These are phyloP conservation scores for Apostichopus californicus DNA, from an alignment of 35 echinoderm and acorn worm species.

Conservation along the genomic window DNA sequence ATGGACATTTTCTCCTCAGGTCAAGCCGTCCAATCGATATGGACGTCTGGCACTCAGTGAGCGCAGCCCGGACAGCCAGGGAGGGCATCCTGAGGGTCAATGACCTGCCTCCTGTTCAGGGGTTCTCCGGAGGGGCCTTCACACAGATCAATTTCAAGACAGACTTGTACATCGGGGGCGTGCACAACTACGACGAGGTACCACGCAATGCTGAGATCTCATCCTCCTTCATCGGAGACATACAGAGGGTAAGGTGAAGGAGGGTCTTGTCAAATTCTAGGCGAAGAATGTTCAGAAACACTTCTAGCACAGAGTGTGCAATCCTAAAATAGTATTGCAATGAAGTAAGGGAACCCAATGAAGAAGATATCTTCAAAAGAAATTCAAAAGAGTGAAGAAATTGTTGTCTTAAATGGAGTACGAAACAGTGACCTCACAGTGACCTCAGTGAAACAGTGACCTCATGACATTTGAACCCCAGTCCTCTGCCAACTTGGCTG, in stretches of 20 bases:
- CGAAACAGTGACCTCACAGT: no score
- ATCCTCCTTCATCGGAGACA: constrained; percentile 87
- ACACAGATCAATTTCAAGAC: constrained; percentile 83
- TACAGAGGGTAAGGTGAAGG: constrained; percentile 81
- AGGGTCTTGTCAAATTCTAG: background rate
- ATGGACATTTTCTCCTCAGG: constrained; percentile 1
- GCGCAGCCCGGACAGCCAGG: constrained; percentile 73
- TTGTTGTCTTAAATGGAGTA: no score
- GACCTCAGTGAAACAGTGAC: no score
- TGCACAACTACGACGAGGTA: constrained; percentile 67
- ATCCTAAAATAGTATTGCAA: no score
- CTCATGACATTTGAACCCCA: no score
- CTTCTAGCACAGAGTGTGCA: no score
- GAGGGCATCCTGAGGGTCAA: constrained; percentile 87
- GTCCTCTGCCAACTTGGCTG: no score
- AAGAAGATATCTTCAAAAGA: no score
- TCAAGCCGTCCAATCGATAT: constrained; percentile 71
- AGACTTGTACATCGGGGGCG: constrained; percentile 85
- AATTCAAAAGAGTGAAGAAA: no score
- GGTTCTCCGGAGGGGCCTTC: constrained; percentile 77
- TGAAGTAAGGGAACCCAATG: no score
- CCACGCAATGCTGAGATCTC: constrained; percentile 69
- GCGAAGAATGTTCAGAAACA: no score
- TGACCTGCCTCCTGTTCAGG: constrained; percentile 66
- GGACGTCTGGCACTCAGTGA: constrained; percentile 81